Evolutionary conservation across 2,113 vertebrate species (phyloP).

Genomic region (Ibidorhyncha struthersii): DNA sequence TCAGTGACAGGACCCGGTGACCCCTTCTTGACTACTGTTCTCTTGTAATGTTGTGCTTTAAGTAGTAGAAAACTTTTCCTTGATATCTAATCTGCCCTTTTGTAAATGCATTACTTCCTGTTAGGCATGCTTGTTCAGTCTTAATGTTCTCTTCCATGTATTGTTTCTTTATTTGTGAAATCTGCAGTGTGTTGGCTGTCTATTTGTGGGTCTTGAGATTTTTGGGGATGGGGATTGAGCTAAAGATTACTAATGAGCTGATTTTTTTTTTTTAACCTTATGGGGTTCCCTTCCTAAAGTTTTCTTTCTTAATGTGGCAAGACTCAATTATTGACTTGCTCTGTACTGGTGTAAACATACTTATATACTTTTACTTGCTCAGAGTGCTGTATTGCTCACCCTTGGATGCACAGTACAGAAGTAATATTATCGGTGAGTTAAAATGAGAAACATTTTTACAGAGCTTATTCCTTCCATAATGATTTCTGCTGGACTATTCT

Average conservation of each 20-base stretch:
- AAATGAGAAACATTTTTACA: background rate
- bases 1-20: slow-evolving; percentile 8
- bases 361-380: background rate
- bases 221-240: background rate
- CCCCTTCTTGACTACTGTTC: background rate
- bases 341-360: background rate
- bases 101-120: slow-evolving; percentile 27
- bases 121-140: background rate
- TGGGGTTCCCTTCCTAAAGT: background rate
- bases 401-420: background rate
- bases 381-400: background rate
- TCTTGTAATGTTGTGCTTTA: slow-evolving; percentile 39
- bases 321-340: background rate
- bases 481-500: background rate
- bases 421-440: background rate
- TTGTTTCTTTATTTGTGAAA: background rate
- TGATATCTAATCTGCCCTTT: slow-evolving; percentile 24
- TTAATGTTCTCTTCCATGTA: background rate
- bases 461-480: background rate
- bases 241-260: background rate
- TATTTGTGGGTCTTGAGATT: background rate
- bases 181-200: background rate
- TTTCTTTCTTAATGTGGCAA: background rate
- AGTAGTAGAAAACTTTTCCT: slow-evolving; percentile 20
- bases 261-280: background rate